Conservation (phyloP, 2,888 invertebrate genomes). For the Nomada ruficornis region DNA sequence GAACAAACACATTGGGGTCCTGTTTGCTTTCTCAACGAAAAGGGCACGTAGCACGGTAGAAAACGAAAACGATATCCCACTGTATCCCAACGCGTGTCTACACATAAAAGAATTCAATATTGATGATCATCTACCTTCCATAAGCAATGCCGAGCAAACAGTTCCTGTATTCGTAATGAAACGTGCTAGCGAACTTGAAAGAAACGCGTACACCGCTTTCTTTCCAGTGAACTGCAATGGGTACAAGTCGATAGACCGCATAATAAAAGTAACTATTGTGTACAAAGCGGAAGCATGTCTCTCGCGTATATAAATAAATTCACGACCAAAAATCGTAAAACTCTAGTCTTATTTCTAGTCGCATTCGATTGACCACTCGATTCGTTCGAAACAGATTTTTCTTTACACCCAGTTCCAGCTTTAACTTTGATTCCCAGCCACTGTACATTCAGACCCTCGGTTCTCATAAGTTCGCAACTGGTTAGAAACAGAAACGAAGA, state of each 20-base stretch:
- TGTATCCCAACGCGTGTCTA: constrained; percentile 31
- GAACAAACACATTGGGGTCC: constrained; percentile 59
- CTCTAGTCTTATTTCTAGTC: no score
- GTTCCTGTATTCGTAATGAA: constrained; percentile 58
- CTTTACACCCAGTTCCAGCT: no score
- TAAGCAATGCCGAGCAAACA: constrained; percentile 47
- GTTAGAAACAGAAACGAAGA: no score
- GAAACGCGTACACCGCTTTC: not conserved
- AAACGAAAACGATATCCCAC: constrained; percentile 44
- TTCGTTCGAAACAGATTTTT: no score
- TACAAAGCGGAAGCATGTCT: not conserved
- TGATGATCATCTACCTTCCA: constrained; percentile 59
- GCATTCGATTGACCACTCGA: no score
- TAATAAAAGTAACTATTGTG: not conserved
- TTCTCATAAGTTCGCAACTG: no score
- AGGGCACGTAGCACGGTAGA: constrained; percentile 38
- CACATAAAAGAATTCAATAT: constrained; percentile 62
- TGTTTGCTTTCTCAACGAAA: constrained; percentile 62
- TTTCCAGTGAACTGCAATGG: not conserved
- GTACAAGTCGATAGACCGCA: not conserved
- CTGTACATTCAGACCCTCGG: no score
- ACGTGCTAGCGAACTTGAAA: constrained; percentile 42
- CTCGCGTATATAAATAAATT: no score
- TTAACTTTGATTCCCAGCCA: no score
- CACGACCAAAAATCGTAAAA: no score